Percentiles rank a stretch among this genome's conserved stretches.
phyloP scores from a whole-genome alignment of 2,113 vertebrate species.

The Python bivittatus region DNA sequence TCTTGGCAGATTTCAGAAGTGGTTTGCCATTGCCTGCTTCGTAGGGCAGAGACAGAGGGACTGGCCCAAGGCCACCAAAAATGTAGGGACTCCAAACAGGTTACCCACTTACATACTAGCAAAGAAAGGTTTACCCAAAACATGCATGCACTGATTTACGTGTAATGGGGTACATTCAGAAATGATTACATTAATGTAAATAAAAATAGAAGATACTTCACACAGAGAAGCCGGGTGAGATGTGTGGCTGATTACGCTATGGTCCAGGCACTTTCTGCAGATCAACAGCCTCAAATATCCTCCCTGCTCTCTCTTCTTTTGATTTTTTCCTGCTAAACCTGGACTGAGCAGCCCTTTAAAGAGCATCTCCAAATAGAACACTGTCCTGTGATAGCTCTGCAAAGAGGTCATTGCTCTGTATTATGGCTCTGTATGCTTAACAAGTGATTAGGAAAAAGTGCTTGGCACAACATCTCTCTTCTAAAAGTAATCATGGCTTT shows the following conservation, averaged over 20 bases:
- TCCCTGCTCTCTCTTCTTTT: background rate
- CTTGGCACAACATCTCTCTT: background rate
- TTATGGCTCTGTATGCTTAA: background rate
- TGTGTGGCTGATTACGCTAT: background rate
- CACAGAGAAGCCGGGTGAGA: background rate
- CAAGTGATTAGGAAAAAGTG: background rate
- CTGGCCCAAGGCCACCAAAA: background rate
- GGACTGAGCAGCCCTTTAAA: background rate
- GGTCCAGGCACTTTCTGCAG: background rate
- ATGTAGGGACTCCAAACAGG: background rate
- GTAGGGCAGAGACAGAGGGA: background rate
- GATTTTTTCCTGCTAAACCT: background rate
- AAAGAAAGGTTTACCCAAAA: background rate
- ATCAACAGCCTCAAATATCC: background rate
- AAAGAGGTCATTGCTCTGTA: background rate
- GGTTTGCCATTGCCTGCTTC: background rate
- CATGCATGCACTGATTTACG: background rate
- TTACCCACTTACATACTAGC: background rate
- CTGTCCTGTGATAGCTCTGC: background rate
- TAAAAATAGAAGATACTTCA: background rate
- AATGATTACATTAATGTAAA: background rate
- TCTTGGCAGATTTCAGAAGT: background rate
- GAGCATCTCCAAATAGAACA: background rate
- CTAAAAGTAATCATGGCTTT: background rate
- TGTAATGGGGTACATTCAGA: background rate